phyloP scores from a whole-genome alignment of 1,140 invertebrate genomes.

The Drosophila quadrilineata region DNA sequence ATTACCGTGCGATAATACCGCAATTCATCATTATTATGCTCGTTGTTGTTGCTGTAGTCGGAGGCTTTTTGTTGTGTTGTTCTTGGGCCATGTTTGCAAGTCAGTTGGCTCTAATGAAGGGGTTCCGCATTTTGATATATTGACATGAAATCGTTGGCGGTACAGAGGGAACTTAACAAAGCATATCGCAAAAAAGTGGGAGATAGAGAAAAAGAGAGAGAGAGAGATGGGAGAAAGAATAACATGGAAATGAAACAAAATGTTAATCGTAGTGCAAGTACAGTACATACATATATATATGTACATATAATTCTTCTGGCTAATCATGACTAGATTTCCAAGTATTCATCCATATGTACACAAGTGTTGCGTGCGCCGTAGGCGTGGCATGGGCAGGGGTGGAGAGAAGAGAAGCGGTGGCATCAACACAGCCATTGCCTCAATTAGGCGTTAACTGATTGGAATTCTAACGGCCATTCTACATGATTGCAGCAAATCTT shows the following conservation, averaged over 20 bases:
- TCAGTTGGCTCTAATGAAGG: constrained; percentile 59
- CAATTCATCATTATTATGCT: constrained; percentile 76
- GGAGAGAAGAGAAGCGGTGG: no score
- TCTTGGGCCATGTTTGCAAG: constrained; percentile 28
- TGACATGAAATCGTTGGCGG: constrained; percentile 53
- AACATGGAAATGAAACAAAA: constrained; percentile 46
- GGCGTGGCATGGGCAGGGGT: constrained; percentile 49
- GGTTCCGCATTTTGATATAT: constrained; percentile 74
- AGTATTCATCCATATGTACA: constrained; percentile 20
- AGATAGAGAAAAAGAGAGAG: constrained; percentile 20
- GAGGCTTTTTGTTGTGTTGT: constrained; percentile 21
- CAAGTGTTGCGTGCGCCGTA: constrained; percentile 36
- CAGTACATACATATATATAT: constrained; percentile 6
- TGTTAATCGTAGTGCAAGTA: constrained; percentile 6
- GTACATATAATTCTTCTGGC: constrained; percentile 32
- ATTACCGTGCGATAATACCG: constrained; percentile 74
- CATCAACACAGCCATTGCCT: constrained; percentile 26
- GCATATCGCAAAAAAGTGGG: constrained; percentile 2
- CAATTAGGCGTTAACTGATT: constrained; percentile 75
- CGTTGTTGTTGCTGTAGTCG: constrained; percentile 23
- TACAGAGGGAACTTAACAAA: background rate
- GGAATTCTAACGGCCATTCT: constrained; percentile 55
- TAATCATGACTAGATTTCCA: constrained; percentile 43
- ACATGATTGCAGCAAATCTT: constrained; percentile 55
- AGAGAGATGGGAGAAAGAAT: constrained; percentile 21